Evolutionary conservation across 1,140 invertebrate species (phyloP), one percentile per base, ranked within the genome.

Genomic region (Drosophila burlai): DNA sequence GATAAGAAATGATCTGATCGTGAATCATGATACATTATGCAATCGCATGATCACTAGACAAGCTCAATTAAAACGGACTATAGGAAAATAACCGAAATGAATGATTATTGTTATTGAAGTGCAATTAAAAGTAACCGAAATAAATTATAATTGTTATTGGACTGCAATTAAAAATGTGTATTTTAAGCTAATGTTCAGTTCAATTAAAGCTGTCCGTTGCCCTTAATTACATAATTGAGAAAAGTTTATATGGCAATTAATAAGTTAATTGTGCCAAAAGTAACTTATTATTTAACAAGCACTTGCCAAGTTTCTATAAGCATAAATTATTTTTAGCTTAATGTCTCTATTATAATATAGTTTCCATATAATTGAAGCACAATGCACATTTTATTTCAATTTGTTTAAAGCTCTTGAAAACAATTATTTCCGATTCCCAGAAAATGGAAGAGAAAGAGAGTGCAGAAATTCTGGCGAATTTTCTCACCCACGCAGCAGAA

Each of bases 1-100:
- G 69, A 72, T 73, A 73, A 72, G 69, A 72, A 73, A 36, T 60
- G 66, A 73, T 49, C 45, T 73, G 67, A 43, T 49, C n/a, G 6
- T 49, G 16, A 73, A 34, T 36, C 45, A 50, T 60, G 38, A 43
- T 50, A 34, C 29, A 59, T 73, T 73, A 71, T 60, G 45, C 54
- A 73, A 72, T 50, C 10, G 67, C 67, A 72, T 73, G 69, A 73
- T 43, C 67, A 72, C 36, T 31, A 36, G 3, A 21, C 26, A 43
- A 40, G 15, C 31, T 24, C 24, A 34, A 26, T 10, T 18, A 49
- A 50, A 2, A 18, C 11, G 18, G 10, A 31, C 34, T 7, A 40
- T 40, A 24, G 36, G 16, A 66, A 66, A 59, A 59, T 43, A 58
- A 40, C 55, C 42, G 16, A 67, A 54, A 45, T 18, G 4, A 59